Evolutionary conservation across 2,797 vertebrate genomes (phyloP), one percentile per base, ranked within the genome.

Genomic region (Australoheros facetus): DNA sequence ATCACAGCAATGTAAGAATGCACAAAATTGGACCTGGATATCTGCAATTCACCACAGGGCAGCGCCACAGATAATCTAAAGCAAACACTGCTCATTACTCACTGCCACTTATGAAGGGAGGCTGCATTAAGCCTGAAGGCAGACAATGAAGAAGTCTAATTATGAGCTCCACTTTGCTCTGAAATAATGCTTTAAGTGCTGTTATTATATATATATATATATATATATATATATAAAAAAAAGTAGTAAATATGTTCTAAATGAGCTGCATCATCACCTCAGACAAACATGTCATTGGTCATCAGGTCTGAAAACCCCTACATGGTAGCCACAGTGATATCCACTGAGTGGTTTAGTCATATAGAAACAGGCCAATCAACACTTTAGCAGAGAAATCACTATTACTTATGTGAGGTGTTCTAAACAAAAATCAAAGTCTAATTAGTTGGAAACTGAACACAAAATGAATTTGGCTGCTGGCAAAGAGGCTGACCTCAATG

Each of bases 351-450:
- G 39, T 48, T 79, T 39, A 71, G 69, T 57, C 62, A 48, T 32
- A 9, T 16, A 39, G 51, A 79, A 72, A 77, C 39, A 26, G 55
- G 71, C 39, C 83, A 84, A 73, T 85, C 82, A 87, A 85, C 81
- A 55, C 73, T 55, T 89, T 89, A 88, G 48, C 12, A 55, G 58
- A 81, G 56, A 80, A 91, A 91, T 90, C 85, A 82, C 91, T 91
- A 85, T 56, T 34, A 30, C 60, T 87, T 87, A 92, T 85, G 82
- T 71, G 83, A 85, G 60, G 69, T 53, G 72, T 62, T 81, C 75
- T 70, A 85, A 86, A 83, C 21, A 55, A 54, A 82, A 87, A 91
- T 88, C 80, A 32, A 88, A 86, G 53, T 59, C 71, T 77, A 26
- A 66, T 74, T 73, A 78, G 56, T 26, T 55, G 14, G 59, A 26